phyloP scores from a whole-genome alignment of 2,888 invertebrate genomes.

The Nymphalis urticae region DNA sequence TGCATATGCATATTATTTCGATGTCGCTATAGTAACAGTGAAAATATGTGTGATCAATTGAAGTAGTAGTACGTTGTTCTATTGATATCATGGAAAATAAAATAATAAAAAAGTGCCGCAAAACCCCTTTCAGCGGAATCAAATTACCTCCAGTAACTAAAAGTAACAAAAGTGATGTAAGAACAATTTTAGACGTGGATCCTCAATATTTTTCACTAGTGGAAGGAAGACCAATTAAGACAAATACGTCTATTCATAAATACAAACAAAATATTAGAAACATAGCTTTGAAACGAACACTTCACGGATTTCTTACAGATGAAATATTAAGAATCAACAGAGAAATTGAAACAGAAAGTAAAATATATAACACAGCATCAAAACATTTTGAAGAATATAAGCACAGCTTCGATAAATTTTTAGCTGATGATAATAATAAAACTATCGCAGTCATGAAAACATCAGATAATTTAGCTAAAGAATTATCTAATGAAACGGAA shows the following conservation, averaged over 20 bases:
- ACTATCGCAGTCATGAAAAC: constrained; percentile 74
- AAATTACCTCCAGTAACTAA: constrained; percentile 69
- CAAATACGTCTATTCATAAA: constrained; percentile 76
- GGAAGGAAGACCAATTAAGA: constrained; percentile 81
- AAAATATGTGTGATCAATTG: constrained; percentile 31
- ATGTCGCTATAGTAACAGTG: constrained; percentile 32
- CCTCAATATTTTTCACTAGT: constrained; percentile 83
- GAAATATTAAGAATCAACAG: constrained; percentile 70
- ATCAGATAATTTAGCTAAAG: constrained; percentile 68
- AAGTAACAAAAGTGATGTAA: constrained; percentile 51
- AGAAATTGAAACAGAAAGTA: constrained; percentile 67
- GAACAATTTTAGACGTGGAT: constrained; percentile 83
- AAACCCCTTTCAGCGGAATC: constrained; percentile 59
- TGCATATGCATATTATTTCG: not conserved
- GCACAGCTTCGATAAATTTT: constrained; percentile 73
- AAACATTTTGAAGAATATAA: constrained; percentile 71
- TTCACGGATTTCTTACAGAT: constrained; percentile 65
- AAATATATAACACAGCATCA: constrained; percentile 61
- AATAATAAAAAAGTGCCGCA: constrained; percentile 48
- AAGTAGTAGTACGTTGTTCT: not conserved
- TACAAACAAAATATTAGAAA: constrained; percentile 80
- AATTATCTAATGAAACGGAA: constrained; percentile 64
- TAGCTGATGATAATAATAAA: constrained; percentile 73
- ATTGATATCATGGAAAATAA: constrained; percentile 48
- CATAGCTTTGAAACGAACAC: constrained; percentile 63